Conservation (phyloP, 1,140 invertebrate genomes). For the Phymastichus coffea region DNA sequence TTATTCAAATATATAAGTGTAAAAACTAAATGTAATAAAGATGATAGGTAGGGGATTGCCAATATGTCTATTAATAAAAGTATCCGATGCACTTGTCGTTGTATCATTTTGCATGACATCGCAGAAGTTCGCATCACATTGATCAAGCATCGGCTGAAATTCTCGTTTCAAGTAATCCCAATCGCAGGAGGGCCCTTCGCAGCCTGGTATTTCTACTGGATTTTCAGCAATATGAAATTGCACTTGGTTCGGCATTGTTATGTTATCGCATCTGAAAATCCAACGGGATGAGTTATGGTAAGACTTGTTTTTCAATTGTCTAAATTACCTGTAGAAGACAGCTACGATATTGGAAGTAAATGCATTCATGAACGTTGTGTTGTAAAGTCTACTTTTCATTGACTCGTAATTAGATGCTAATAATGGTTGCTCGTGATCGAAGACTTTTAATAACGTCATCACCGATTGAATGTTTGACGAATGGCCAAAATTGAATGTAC, state of each 20-base stretch:
- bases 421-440: constrained; percentile 64
- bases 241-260: background rate
- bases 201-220: background rate
- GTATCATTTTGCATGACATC: no score
- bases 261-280: no score
- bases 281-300: no score
- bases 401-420: constrained; percentile 68
- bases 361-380: constrained; percentile 69
- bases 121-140: background rate
- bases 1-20: no score
- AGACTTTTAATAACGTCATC: constrained; percentile 67
- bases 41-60: no score
- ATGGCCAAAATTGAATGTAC: constrained; percentile 74
- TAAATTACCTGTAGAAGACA: constrained; percentile 67
- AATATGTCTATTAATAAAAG: no score
- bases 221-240: background rate
- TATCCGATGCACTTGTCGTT: no score
- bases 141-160: background rate
- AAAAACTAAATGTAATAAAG: no score
- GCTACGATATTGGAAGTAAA: constrained; percentile 78
- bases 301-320: constrained; percentile 33
- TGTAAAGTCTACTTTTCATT: constrained; percentile 66
- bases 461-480: constrained; percentile 64
- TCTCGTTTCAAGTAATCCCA: background rate
- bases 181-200: background rate